Evolutionary conservation across 2,888 invertebrate genomes (phyloP).

Genomic region (Chymomyza procnemis): DNA sequence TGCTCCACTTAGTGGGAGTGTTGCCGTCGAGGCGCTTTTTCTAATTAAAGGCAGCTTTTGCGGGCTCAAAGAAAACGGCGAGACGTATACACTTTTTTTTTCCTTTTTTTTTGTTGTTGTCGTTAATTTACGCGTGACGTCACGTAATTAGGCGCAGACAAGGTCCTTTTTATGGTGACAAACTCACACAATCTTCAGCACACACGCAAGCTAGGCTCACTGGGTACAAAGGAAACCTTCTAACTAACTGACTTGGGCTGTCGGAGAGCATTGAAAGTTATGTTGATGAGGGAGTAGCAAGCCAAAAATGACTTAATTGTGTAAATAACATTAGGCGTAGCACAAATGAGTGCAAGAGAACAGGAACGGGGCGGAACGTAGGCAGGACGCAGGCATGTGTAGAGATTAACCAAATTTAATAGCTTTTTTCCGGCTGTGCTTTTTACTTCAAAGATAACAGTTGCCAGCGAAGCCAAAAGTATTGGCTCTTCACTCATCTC

Average conservation of each 20-base stretch:
- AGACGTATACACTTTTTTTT: background rate
- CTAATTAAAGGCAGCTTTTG: background rate
- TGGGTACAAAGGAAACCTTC: background rate
- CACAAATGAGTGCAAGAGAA: background rate
- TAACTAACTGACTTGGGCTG: background rate
- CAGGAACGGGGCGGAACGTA: background rate
- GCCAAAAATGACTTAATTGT: slow-evolving; percentile 1
- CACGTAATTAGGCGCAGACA: background rate
- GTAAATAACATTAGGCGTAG: background rate
- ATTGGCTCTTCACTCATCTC: background rate
- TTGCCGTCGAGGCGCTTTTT: background rate
- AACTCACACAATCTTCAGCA: background rate
- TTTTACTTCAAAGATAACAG: background rate
- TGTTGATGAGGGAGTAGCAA: background rate
- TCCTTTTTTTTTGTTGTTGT: background rate
- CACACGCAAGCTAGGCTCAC: background rate
- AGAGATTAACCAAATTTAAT: background rate
- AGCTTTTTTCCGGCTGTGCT: background rate
- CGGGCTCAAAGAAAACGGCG: background rate
- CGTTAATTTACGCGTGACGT: background rate
- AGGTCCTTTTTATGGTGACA: background rate
- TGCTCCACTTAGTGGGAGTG: background rate
- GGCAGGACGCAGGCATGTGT: no score
- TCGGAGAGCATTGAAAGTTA: background rate
- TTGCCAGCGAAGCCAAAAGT: background rate